These are phyloP conservation scores for Temnopleurus reevesii DNA, from an alignment of 53 echinoderm and acorn worm genomes.

Conservation along the genomic window DNA sequence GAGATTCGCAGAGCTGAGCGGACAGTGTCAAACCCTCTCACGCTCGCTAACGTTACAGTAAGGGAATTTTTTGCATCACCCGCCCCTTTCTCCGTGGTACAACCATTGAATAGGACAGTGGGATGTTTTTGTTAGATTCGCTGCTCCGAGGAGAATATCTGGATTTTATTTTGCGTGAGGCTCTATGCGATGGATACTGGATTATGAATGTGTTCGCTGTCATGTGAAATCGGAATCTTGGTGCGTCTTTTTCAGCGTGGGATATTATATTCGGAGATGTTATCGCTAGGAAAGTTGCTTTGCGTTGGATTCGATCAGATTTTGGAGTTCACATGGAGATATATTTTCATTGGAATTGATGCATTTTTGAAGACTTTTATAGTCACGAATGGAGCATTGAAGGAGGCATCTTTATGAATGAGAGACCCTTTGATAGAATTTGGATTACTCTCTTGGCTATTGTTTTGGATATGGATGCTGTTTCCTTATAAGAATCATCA, in stretches of 20 bases:
- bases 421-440: too few relatives aligned
- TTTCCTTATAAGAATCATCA: too few relatives aligned
- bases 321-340: too few relatives aligned
- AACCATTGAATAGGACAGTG: not conserved
- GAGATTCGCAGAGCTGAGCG: not conserved
- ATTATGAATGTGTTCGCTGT: not conserved
- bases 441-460: too few relatives aligned
- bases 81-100: not conserved
- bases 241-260: not conserved
- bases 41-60: not conserved
- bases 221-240: not conserved
- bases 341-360: too few relatives aligned
- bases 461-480: too few relatives aligned
- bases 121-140: slow-evolving; percentile 30
- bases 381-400: too few relatives aligned
- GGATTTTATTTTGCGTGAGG: not conserved
- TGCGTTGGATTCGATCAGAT: too few relatives aligned
- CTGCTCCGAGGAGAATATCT: not conserved
- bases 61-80: slow-evolving; percentile 23
- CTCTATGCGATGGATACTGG: not conserved
- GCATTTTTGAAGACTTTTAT: too few relatives aligned
- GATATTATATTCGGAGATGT: not conserved
- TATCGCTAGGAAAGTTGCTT: too few relatives aligned
- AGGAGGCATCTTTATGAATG: too few relatives aligned
- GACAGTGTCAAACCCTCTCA: slow-evolving; percentile 9